These are phyloP conservation scores for Eulithis testata DNA, from an alignment of 2,888 invertebrate species.

Conservation along the genomic window DNA sequence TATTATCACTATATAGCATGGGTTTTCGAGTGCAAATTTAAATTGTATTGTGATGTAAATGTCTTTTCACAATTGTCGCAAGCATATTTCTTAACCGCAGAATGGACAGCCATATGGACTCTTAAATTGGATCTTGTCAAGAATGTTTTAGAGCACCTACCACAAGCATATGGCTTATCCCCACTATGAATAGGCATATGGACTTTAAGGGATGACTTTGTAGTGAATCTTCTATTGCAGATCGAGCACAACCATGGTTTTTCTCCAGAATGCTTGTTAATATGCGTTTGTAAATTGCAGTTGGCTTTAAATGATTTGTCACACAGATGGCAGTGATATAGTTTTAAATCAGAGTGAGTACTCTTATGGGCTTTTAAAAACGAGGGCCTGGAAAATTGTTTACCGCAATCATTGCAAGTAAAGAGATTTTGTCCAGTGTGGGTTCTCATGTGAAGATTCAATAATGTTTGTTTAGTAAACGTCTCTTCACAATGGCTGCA, in stretches of 20 bases:
- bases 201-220: constrained; percentile 11
- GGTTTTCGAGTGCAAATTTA: constrained; percentile 14
- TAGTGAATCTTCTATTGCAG: constrained; percentile 14
- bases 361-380: constrained; percentile 16
- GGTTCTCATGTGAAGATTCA: constrained; percentile 14
- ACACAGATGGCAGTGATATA: constrained; percentile 17
- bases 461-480: constrained; percentile 16
- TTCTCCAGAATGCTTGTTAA: constrained; percentile 15
- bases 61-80: constrained; percentile 14
- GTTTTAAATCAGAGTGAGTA: constrained; percentile 14
- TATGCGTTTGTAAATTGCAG: constrained; percentile 10
- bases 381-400: constrained; percentile 13
- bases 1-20: neutral
- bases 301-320: constrained; percentile 12
- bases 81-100: constrained; percentile 9
- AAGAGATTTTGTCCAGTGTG: constrained; percentile 20
- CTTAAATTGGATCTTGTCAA: constrained; percentile 15
- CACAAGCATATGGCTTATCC: constrained; percentile 16
- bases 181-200: constrained; percentile 21
- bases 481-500: constrained; percentile 19
- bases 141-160: constrained; percentile 19
- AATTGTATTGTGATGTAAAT: constrained; percentile 17
- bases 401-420: constrained; percentile 12
- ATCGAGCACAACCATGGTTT: constrained; percentile 18
- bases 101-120: constrained; percentile 13